phyloP scores from a whole-genome alignment of 2,888 invertebrate genomes.

The Coenonympha glycerion region DNA sequence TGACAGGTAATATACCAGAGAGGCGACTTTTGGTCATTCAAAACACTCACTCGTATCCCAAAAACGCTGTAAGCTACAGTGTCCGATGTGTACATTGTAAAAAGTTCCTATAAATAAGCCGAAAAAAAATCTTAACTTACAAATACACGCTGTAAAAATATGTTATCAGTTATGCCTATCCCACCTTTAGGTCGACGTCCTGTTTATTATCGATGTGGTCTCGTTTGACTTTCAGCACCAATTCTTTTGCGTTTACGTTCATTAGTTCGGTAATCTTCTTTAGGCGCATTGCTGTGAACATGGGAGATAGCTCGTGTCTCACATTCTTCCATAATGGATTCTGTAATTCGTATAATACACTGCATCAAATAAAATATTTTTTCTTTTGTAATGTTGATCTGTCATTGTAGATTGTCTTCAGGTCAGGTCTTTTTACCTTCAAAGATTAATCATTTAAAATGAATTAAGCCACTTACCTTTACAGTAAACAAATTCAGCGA shows the following conservation, averaged over 20 bases:
- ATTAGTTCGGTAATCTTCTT: conserved; percentile 51
- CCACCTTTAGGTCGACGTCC: conserved; percentile 51
- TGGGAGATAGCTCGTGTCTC: conserved; percentile 49
- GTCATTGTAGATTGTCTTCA: too few relatives aligned
- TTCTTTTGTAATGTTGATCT: too few relatives aligned
- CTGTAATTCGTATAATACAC: conserved; percentile 34
- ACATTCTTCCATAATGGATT: conserved; percentile 52
- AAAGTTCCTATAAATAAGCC: conserved; percentile 49
- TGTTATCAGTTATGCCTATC: too few relatives aligned
- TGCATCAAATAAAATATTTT: not conserved
- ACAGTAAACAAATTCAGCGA: conserved; percentile 54
- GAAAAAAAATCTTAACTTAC: too few relatives aligned
- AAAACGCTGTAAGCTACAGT: conserved; percentile 57
- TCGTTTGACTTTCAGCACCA: conserved; percentile 48
- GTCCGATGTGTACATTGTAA: conserved; percentile 61
- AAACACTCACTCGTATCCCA: conserved; percentile 49
- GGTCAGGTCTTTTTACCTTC: too few relatives aligned
- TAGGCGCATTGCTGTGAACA: conserved; percentile 52
- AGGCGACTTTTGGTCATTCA: conserved; percentile 48
- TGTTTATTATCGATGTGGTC: conserved; percentile 45
- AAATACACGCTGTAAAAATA: too few relatives aligned
- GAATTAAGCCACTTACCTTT: conserved; percentile 37
- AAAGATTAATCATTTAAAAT: not conserved
- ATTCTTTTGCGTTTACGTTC: conserved; percentile 50
- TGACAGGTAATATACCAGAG: conserved; percentile 56